These are phyloP conservation scores for Regulus satrapa DNA, from an alignment of 2,113 vertebrate genomes.

Conservation along the genomic window DNA sequence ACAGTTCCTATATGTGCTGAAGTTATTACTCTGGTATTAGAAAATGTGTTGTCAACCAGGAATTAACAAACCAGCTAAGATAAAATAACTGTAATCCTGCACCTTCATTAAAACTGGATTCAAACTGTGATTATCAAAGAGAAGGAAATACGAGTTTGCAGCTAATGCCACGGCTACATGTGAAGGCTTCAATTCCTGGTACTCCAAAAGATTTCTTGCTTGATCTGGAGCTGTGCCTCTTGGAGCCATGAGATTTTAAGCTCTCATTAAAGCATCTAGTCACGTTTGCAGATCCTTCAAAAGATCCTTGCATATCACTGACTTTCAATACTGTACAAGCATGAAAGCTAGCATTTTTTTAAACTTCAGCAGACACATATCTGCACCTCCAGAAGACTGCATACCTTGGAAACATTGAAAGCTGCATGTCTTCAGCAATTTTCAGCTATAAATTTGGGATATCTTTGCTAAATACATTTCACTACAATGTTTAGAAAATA, in stretches of 20 bases:
- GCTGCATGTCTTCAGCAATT: background rate
- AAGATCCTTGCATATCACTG: background rate
- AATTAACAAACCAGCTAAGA: slow-evolving; percentile 5
- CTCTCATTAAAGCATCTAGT: background rate
- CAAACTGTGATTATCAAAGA: slow-evolving; percentile 9
- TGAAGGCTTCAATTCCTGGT: background rate
- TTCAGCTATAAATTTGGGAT: background rate
- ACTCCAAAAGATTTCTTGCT: background rate
- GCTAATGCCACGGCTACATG: background rate
- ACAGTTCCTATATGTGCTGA: background rate
- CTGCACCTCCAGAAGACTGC: background rate
- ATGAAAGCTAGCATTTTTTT: background rate
- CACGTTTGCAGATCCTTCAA: background rate
- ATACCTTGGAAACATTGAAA: background rate
- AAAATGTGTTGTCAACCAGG: background rate
- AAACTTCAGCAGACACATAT: background rate
- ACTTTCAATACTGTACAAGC: background rate
- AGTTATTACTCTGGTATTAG: background rate
- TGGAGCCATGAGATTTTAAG: background rate
- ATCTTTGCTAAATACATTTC: background rate
- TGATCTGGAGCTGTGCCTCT: background rate
- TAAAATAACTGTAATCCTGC: slow-evolving; percentile 1
- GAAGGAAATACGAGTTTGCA: background rate
- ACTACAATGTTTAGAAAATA: background rate
- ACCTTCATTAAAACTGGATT: slow-evolving; percentile 15